Conservation (phyloP, 2,888 invertebrate species). For the Euproctis similis region DNA sequence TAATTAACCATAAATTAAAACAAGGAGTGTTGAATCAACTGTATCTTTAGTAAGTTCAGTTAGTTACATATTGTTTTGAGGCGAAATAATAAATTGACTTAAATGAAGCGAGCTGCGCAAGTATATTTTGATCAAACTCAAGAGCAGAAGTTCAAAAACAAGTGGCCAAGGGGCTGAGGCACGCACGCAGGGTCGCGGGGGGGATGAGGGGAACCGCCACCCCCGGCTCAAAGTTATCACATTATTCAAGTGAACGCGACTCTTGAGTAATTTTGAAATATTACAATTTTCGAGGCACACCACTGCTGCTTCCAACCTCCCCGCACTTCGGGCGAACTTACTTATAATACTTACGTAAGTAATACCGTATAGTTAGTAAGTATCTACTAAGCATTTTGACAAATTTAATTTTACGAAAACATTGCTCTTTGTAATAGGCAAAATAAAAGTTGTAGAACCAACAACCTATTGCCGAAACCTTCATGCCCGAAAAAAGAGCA, state of each 20-base stretch:
- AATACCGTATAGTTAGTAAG: too few species aligned
- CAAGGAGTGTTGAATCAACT: not conserved
- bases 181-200: conserved; percentile 66
- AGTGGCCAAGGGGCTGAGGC: conserved; percentile 39
- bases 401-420: too few species aligned
- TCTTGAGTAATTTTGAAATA: conserved; percentile 77
- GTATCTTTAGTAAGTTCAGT: conserved; percentile 7
- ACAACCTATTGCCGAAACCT: too few species aligned
- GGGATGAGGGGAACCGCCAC: conserved; percentile 33
- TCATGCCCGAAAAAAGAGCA: too few species aligned
- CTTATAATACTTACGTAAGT: too few species aligned
- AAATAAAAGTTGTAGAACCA: too few species aligned
- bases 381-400: too few species aligned
- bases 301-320: conserved; percentile 38
- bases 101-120: conserved; percentile 47
- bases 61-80: conserved; percentile 16
- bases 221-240: conserved; percentile 63
- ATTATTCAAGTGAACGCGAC: conserved; percentile 74
- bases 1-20: conserved; percentile 2
- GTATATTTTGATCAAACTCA: conserved; percentile 70
- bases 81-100: conserved; percentile 28
- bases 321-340: conserved; percentile 39
- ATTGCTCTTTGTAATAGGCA: too few species aligned
- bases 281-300: conserved; percentile 70
- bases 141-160: conserved; percentile 70